Conservation (phyloP, 2,888 invertebrate genomes). For the Hoplodrina ambigua region DNA sequence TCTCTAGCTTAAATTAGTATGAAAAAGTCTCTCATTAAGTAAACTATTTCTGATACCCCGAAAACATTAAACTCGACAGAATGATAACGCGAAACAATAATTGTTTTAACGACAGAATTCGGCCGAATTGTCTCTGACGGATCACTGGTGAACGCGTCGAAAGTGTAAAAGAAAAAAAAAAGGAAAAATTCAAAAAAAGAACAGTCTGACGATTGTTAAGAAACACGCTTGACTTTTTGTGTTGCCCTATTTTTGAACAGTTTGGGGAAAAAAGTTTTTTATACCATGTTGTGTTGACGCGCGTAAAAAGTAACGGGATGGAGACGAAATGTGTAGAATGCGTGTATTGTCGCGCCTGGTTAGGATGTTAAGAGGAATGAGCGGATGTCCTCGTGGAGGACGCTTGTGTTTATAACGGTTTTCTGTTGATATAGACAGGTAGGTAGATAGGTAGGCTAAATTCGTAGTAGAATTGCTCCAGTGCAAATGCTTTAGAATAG, state of each 20-base stretch:
- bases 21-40: constrained; percentile 69
- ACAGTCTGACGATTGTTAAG: constrained; percentile 77
- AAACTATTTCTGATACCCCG: constrained; percentile 64
- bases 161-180: constrained; percentile 62
- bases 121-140: constrained; percentile 79
- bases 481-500: neutral
- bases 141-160: constrained; percentile 75
- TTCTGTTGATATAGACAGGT: neutral
- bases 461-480: too few species aligned
- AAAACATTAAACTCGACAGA: constrained; percentile 75
- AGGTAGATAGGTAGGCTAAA: too few species aligned
- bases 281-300: constrained; percentile 49
- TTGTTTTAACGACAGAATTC: constrained; percentile 87
- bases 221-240: constrained; percentile 72
- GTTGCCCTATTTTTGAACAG: constrained; percentile 70
- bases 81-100: constrained; percentile 83
- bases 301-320: constrained; percentile 59
- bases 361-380: constrained; percentile 47
- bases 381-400: constrained; percentile 51
- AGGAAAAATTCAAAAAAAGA: constrained; percentile 75
- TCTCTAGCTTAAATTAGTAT: constrained; percentile 63
- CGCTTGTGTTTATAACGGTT: constrained; percentile 34
- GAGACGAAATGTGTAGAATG: constrained; percentile 50
- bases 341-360: constrained; percentile 50
- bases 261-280: constrained; percentile 52